A percentile compares a stretch with the other conserved stretches of the same genome.
phyloP scores from a whole-genome alignment of 2,888 invertebrate species.

The Mantis religiosa region DNA sequence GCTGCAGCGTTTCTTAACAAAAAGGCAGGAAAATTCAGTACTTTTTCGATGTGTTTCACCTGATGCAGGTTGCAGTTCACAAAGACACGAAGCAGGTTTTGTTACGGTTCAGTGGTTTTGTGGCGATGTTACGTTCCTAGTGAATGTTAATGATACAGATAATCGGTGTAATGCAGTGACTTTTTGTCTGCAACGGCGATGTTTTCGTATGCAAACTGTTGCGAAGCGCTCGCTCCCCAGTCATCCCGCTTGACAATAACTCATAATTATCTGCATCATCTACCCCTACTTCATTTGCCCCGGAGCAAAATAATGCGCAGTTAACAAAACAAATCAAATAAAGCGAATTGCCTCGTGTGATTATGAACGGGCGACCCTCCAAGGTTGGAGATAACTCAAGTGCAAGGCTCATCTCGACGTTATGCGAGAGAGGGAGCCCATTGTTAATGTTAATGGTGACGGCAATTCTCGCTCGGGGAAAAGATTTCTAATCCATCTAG shows the following conservation, averaged over 20 bases:
- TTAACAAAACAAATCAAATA: not conserved
- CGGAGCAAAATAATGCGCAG: not conserved
- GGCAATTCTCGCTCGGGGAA: not conserved
- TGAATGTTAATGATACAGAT: not conserved
- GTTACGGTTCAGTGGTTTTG: not conserved
- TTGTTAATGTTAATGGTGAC: not conserved
- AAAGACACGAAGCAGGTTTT: not conserved
- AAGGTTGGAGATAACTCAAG: not conserved
- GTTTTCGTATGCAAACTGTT: not conserved
- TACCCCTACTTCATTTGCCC: not conserved
- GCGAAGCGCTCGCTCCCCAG: not conserved
- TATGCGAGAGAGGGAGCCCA: not conserved
- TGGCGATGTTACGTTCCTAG: not conserved
- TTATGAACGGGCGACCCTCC: not conserved
- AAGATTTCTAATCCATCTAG: too few relatives aligned
- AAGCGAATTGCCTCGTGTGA: not conserved
- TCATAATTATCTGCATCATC: not conserved
- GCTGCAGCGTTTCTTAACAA: too few relatives aligned
- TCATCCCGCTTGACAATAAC: not conserved
- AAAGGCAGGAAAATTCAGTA: too few relatives aligned
- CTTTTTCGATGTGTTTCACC: not conserved
- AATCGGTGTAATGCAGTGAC: not conserved
- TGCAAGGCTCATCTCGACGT: not conserved
- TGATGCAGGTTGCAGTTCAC: not conserved
- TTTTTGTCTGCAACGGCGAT: not conserved